phyloP scores from a whole-genome alignment of 2,113 vertebrate species.

The Zingel zingel region DNA sequence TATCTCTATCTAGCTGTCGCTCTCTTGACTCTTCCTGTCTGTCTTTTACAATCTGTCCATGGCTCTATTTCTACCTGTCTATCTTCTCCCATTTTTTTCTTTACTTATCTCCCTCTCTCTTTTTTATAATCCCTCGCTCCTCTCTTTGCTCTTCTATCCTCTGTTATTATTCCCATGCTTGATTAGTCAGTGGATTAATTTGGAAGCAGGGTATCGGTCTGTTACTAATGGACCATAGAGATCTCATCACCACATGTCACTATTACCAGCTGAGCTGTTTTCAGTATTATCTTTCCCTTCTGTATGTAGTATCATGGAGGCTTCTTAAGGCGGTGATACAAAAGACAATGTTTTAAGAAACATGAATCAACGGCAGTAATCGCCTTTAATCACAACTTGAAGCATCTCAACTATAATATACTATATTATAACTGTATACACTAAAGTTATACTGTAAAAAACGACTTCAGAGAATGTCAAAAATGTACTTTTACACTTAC shows the following conservation, averaged over 20 bases:
- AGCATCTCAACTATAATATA: neutral
- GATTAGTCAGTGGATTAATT: constrained; percentile 86
- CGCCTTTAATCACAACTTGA: constrained; percentile 42
- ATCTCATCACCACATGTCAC: constrained; percentile 81
- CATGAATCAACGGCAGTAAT: constrained; percentile 33
- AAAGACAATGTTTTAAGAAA: constrained; percentile 42
- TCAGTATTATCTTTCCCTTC: constrained; percentile 70
- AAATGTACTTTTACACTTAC: neutral
- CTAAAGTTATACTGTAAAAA: neutral
- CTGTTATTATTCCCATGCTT: constrained; percentile 81
- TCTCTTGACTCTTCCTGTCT: constrained; percentile 66
- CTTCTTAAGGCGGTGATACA: constrained; percentile 45
- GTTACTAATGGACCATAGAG: constrained; percentile 84
- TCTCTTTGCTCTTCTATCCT: constrained; percentile 60
- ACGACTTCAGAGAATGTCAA: neutral
- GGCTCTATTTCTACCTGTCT: constrained; percentile 78
- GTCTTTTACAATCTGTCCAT: constrained; percentile 71
- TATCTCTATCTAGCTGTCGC: constrained; percentile 73
- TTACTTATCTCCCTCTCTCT: constrained; percentile 46
- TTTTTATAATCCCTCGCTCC: constrained; percentile 45
- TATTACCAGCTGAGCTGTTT: constrained; percentile 80
- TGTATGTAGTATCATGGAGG: constrained; percentile 39
- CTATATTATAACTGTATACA: neutral
- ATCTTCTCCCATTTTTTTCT: constrained; percentile 52
- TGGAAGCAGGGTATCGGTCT: constrained; percentile 83